Percentiles rank a stretch among this genome's conserved stretches.
Evolutionary conservation across 2,797 vertebrate genomes (phyloP).

Genomic region (Borostomias antarcticus): DNA sequence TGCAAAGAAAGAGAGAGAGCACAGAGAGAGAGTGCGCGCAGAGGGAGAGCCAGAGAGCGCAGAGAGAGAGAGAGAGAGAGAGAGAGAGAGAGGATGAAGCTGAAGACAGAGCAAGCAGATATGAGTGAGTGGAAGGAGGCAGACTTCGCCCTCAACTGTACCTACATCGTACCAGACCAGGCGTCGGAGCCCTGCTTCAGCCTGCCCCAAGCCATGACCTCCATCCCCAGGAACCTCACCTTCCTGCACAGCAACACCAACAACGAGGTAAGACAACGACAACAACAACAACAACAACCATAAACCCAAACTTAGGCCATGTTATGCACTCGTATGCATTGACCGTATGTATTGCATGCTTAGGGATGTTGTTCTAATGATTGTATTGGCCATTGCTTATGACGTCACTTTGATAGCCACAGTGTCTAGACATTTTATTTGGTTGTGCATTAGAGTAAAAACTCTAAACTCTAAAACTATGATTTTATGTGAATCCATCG

Average conservation of each 20-base stretch:
- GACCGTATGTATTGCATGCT: too few relatives aligned
- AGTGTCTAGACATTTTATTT: not conserved
- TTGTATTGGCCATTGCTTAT: too few relatives aligned
- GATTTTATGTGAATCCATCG: slow-evolving; percentile 41
- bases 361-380: too few relatives aligned
- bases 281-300: not conserved
- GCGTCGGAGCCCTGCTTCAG: slow-evolving; percentile 63
- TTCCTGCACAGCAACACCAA: slow-evolving; percentile 65
- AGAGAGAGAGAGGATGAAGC: slow-evolving; percentile 57
- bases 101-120: slow-evolving; percentile 61
- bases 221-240: slow-evolving; percentile 77
- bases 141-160: slow-evolving; percentile 77
- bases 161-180: slow-evolving; percentile 80
- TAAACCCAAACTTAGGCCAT: too few relatives aligned
- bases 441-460: slow-evolving; percentile 49
- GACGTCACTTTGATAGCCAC: not conserved
- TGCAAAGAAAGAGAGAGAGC: slow-evolving; percentile 68
- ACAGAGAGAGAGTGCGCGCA: not conserved
- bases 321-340: too few relatives aligned
- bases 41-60: not conserved
- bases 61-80: not conserved
- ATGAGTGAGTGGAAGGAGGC: slow-evolving; percentile 70
- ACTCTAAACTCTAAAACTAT: too few relatives aligned
- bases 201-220: slow-evolving; percentile 73
- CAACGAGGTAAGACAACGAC: slow-evolving; percentile 66